Base-by-base conservation (phyloP, 2,888 invertebrate species). In the Aspidiotus destructor region DNA sequence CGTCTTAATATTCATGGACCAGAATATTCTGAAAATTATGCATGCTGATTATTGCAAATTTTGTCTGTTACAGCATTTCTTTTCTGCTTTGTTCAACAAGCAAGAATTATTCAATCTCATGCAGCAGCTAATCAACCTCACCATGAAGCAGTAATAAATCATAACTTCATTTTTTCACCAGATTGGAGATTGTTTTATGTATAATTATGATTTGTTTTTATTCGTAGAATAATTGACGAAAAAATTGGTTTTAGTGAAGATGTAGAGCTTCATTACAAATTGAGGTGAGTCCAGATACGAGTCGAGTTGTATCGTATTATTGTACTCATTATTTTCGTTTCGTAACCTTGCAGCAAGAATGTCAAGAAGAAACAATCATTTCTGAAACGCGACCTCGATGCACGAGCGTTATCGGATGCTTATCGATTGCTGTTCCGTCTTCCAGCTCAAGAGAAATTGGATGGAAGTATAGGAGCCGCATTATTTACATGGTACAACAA, bases 401-500 rank as follows among this genome's bases (percentile, higher is more conserved):
- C 97, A 0, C 83, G 94, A 73, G 89, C 92, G 71, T 89, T 95
- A 75, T 96, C 95, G 17, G 96, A 96, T 78, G 85, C 89, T 54
- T 98, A 93, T 78, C 84, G 90, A 48, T 80, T 89, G 73, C 83
- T 86, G 75, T 92, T 92, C 76, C 82, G 93, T 73, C 83, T 99
- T 73, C 96, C 98, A 0, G 83, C 86, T 70, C 82, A 81, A 41
- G 98, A 98, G 80, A 95, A 95, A 77, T 80, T 99, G 70, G 98
- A 99, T 79, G 98, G 98, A 0, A 88, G 89, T 58, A 89, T 92
- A 67, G 91, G 92, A 75, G 92, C 93, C 75, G 86, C 90, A 10
- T 79, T 99, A 68, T 93, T 94, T 88, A 95, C 97, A 1, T 96
- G 97, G 0, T 98, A 92, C 77, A 91, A 94, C 76, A 95, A 95